A percentile compares a stretch with the other conserved stretches of the same genome.
Conservation (phyloP, 2,888 invertebrate genomes). For the Aporophyla lueneburgensis region DNA sequence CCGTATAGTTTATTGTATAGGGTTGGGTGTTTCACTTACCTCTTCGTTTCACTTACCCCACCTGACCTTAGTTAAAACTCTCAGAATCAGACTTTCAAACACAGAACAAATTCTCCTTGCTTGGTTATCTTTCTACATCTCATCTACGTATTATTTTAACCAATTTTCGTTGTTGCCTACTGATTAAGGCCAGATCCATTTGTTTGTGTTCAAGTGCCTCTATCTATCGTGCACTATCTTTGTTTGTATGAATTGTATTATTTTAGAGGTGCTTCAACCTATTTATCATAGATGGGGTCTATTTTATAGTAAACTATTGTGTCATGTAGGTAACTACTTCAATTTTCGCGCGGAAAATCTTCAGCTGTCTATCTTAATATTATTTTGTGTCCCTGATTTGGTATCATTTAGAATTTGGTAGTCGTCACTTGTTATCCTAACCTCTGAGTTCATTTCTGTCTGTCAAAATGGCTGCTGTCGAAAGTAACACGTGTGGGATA, state of each 20-base stretch:
- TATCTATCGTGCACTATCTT: conserved; percentile 11
- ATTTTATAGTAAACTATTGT: neutral
- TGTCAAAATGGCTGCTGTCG: conserved; percentile 59
- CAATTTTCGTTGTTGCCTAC: neutral
- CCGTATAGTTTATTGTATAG: too few species aligned
- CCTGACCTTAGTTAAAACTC: too few species aligned
- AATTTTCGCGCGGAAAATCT: neutral
- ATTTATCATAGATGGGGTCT: neutral
- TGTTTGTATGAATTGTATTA: conserved; percentile 12
- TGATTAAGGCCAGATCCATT: conserved; percentile 5
- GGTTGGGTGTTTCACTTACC: too few species aligned
- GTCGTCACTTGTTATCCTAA: conserved; percentile 39
- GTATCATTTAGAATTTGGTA: conserved; percentile 26
- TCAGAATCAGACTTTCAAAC: neutral
- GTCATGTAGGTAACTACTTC: neutral
- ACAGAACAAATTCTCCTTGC: neutral
- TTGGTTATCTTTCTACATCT: neutral
- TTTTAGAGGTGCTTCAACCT: conserved; percentile 2
- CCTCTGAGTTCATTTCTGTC: conserved; percentile 43
- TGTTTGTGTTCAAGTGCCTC: conserved; percentile 17
- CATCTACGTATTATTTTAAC: neutral
- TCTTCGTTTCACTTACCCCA: too few species aligned
- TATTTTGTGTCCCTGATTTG: neutral
- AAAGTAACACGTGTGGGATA: conserved; percentile 51
- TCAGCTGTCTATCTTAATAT: neutral